These are phyloP conservation scores for Zaprionus lachaisei DNA, from an alignment of 1,140 invertebrate genomes.

Conservation along the genomic window DNA sequence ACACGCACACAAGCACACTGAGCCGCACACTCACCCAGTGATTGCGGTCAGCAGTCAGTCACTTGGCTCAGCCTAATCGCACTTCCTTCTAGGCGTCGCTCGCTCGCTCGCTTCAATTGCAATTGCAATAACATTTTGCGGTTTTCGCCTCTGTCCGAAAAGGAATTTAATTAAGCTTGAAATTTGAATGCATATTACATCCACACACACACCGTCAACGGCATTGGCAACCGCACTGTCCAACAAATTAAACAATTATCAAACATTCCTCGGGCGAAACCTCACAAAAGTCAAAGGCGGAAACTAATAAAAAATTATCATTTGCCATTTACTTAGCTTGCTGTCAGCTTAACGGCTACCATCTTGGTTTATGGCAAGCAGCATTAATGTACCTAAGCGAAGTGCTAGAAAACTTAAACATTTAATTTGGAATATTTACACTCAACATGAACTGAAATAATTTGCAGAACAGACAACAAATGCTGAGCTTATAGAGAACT, in stretches of 20 bases:
- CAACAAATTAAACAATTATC: slow-evolving; percentile 30
- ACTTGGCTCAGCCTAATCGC: slow-evolving; percentile 26
- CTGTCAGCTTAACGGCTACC: not conserved
- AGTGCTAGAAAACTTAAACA: not conserved
- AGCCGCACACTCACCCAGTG: slow-evolving; percentile 39
- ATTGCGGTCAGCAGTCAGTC: slow-evolving; percentile 57
- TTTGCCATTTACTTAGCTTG: not conserved
- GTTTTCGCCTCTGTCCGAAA: slow-evolving; percentile 57
- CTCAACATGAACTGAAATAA: no score
- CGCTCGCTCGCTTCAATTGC: slow-evolving; percentile 37
- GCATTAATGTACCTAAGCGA: not conserved
- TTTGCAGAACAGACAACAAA: no score
- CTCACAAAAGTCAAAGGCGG: slow-evolving; percentile 15
- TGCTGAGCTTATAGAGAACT: no score
- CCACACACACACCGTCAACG: not conserved
- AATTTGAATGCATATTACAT: slow-evolving; percentile 45
- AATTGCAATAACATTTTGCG: slow-evolving; percentile 78
- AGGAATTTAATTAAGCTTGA: slow-evolving; percentile 75
- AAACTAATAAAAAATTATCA: slow-evolving; percentile 10
- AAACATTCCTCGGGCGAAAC: slow-evolving; percentile 14
- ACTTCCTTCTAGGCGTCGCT: not conserved
- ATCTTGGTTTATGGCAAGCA: not conserved
- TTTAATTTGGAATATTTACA: not conserved
- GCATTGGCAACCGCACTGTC: slow-evolving; percentile 5
- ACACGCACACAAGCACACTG: slow-evolving; percentile 8